Conservation (phyloP, 2,888 invertebrate genomes). For the Napeogenes inachia region DNA sequence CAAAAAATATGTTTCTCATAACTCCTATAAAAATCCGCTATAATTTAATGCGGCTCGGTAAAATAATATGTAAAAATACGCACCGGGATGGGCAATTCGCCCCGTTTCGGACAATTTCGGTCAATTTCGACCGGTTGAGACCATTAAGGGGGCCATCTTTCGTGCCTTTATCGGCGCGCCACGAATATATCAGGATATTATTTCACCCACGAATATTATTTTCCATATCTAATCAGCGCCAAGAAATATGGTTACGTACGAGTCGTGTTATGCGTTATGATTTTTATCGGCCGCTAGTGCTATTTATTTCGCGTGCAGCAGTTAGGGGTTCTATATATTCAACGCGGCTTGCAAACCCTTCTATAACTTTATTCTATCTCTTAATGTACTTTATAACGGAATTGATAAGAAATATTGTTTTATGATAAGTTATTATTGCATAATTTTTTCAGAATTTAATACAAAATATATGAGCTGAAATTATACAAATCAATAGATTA, state of each 20-base stretch:
- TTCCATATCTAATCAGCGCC: slow-evolving; percentile 69
- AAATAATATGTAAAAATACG: slow-evolving; percentile 72
- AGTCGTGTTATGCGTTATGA: slow-evolving; percentile 52
- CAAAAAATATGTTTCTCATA: slow-evolving; percentile 69
- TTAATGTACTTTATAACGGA: not conserved
- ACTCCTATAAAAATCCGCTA: slow-evolving; percentile 57
- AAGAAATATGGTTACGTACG: slow-evolving; percentile 59
- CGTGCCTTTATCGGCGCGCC: slow-evolving; percentile 61
- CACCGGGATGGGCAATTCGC: slow-evolving; percentile 46
- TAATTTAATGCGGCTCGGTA: slow-evolving; percentile 66
- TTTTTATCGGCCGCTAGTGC: slow-evolving; percentile 30
- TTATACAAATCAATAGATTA: too few species aligned
- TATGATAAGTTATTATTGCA: not conserved
- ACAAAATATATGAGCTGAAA: too few species aligned
- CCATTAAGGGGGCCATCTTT: slow-evolving; percentile 63
- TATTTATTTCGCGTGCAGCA: slow-evolving; percentile 26
- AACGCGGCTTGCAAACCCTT: slow-evolving; percentile 9
- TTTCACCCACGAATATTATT: slow-evolving; percentile 65
- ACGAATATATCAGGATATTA: slow-evolving; percentile 70
- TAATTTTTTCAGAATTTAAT: not conserved
- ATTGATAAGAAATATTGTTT: not conserved
- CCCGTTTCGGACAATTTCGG: slow-evolving; percentile 53
- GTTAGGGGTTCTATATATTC: slow-evolving; percentile 15
- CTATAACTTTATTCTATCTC: not conserved
- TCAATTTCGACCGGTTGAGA: slow-evolving; percentile 55